Percentiles rank a stretch among this genome's conserved stretches.
phyloP scores from a whole-genome alignment of 2,797 vertebrate genomes.

The Sternotherus odoratus region DNA sequence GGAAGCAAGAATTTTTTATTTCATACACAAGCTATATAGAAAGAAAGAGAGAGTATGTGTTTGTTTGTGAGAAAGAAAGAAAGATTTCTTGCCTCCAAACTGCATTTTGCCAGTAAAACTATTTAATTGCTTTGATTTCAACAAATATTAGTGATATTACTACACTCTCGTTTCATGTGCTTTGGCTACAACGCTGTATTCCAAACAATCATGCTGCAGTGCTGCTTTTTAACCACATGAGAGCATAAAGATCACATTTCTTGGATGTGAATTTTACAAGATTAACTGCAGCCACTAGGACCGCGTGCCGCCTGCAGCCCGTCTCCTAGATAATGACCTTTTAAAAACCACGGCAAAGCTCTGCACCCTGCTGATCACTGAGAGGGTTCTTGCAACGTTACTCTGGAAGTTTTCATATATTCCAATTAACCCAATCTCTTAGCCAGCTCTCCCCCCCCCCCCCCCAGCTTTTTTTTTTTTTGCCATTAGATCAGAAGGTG shows the following conservation, averaged over 20 bases:
- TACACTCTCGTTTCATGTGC: not conserved
- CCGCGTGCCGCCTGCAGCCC: not conserved
- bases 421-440: fast-evolving
- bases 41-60: not conserved
- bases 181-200: no score
- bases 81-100: not conserved
- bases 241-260: constrained; percentile 12
- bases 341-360: not conserved
- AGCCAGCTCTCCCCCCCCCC: not conserved
- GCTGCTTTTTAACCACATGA: constrained; percentile 36
- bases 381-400: not conserved
- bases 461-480: fast-evolving
- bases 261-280: not conserved
- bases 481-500: not conserved
- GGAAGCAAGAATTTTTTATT: not conserved
- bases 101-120: not conserved
- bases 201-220: not conserved
- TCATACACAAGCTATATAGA: not conserved
- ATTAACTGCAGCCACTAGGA: not conserved
- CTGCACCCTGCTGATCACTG: not conserved
- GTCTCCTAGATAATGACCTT: fast-evolving
- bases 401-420: no score
- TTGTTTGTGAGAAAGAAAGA: not conserved
- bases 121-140: not conserved
- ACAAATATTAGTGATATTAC: not conserved